phyloP scores from a whole-genome alignment of 2,888 invertebrate genomes.

The Adelognathus sp. region DNA sequence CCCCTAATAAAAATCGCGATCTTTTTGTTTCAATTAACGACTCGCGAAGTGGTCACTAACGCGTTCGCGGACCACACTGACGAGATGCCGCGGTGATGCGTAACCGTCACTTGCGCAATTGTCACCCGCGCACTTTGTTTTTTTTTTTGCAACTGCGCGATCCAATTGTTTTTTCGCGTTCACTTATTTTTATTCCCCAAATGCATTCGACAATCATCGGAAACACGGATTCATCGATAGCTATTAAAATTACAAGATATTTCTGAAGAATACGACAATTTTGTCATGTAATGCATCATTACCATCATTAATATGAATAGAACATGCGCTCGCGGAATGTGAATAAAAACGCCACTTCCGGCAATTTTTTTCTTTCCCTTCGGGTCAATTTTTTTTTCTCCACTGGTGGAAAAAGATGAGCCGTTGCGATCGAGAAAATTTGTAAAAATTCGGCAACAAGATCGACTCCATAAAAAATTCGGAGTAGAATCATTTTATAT shows the following conservation, averaged over 20 bases:
- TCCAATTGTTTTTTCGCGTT: not conserved
- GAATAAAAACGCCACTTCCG: too few relatives aligned
- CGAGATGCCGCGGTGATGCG: not conserved
- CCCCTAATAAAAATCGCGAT: conserved; percentile 59
- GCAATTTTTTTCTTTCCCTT: too few relatives aligned
- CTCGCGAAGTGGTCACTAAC: not conserved
- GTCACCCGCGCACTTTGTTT: not conserved
- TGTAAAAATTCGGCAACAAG: not conserved
- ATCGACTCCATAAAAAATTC: not conserved
- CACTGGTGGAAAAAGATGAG: too few relatives aligned
- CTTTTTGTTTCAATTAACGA: not conserved
- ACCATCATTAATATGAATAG: not conserved
- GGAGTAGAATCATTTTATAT: not conserved
- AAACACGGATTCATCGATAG: too few relatives aligned
- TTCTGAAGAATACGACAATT: not conserved
- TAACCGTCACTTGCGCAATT: not conserved
- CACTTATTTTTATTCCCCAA: not conserved
- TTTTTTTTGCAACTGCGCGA: too few relatives aligned
- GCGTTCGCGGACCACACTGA: not conserved
- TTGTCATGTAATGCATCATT: not conserved
- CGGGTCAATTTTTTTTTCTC: too few relatives aligned
- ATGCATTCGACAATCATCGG: not conserved
- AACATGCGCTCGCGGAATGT: not conserved
- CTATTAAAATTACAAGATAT: too few relatives aligned
- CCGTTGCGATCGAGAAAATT: too few relatives aligned